Evolutionary conservation across 2,113 vertebrate species (phyloP).

Genomic region (Ramphastos sulfuratus): DNA sequence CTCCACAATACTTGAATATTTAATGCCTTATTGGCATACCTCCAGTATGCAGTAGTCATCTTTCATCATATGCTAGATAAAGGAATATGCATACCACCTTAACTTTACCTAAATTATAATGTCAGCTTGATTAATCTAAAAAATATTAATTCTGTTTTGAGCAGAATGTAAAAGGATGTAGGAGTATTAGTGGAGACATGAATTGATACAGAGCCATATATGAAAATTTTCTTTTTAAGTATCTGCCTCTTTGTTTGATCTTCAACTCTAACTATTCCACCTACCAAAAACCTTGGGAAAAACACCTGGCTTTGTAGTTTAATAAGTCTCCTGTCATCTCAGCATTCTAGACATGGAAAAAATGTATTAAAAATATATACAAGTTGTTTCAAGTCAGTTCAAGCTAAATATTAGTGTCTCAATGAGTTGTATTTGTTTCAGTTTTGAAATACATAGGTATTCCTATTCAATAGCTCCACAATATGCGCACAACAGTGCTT

Average conservation of each 20-base stretch:
- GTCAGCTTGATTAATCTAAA: neutral
- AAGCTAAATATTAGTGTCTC: neutral
- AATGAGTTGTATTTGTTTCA: neutral
- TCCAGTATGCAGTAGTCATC: neutral
- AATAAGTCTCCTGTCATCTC: neutral
- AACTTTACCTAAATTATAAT: neutral
- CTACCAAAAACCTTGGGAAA: neutral
- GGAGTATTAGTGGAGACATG: neutral
- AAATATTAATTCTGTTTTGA: neutral
- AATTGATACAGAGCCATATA: neutral
- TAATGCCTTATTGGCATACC: neutral
- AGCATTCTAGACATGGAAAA: neutral
- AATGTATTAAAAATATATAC: neutral
- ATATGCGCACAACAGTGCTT: neutral
- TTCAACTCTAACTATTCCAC: neutral
- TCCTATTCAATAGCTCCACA: neutral
- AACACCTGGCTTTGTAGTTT: conserved; percentile 13
- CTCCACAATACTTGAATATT: too few relatives aligned
- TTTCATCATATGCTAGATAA: neutral
- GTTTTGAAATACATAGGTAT: neutral
- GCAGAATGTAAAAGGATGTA: neutral
- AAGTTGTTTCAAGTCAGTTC: conserved; percentile 17
- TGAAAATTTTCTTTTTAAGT: neutral
- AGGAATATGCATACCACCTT: neutral
- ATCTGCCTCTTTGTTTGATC: neutral